Evolutionary conservation across 1,140 invertebrate genomes (phyloP).

Genomic region (Bombus terrestris): DNA sequence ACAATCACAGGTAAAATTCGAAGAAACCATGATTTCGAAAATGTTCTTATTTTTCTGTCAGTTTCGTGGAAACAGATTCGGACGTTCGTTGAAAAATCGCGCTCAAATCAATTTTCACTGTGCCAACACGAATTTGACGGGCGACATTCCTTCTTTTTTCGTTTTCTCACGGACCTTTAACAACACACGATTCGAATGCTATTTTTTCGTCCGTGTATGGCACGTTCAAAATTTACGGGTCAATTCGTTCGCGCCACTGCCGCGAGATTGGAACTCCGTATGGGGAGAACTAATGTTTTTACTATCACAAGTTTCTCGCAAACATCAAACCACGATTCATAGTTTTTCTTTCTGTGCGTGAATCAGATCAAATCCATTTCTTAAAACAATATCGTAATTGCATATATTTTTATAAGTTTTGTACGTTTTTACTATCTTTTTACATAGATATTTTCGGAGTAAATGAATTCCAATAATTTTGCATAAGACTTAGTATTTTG

Average conservation of each 20-base stretch:
- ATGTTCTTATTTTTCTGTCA: background rate
- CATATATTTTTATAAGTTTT: too few species aligned
- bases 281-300: constrained; percentile 7
- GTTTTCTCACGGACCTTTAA: constrained; percentile 14
- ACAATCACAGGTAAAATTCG: background rate
- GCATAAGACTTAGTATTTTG: too few species aligned
- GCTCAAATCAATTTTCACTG: background rate
- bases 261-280: background rate
- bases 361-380: too few species aligned
- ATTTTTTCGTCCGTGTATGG: background rate
- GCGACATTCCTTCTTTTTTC: background rate
- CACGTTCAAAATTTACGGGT: constrained; percentile 10
- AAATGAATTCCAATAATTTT: too few species aligned
- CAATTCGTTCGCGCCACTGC: background rate
- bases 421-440: background rate
- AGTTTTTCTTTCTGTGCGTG: too few species aligned
- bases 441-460: background rate
- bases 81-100: background rate
- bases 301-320: background rate
- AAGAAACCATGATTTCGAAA: too few species aligned
- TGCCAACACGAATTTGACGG: too few species aligned
- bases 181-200: background rate
- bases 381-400: too few species aligned
- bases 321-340: too few species aligned
- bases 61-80: background rate